These are phyloP conservation scores for Cetonia aurata DNA, from an alignment of 2,888 invertebrate genomes.

Conservation along the genomic window DNA sequence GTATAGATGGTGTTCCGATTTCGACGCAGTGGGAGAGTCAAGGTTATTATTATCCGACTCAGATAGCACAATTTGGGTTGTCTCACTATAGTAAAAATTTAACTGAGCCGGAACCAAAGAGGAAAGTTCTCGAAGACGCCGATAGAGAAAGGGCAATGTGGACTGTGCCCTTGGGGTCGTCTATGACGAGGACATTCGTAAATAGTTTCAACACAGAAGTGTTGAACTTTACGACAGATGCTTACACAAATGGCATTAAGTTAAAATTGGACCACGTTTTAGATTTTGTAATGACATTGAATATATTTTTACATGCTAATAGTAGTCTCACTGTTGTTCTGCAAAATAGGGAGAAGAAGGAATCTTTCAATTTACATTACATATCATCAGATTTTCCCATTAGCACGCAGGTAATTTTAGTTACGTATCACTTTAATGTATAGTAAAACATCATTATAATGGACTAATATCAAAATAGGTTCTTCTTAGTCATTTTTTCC, in stretches of 20 bases:
- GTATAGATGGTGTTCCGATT: slow-evolving; percentile 92
- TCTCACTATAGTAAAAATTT: slow-evolving; percentile 97
- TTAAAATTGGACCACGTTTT: slow-evolving; percentile 76
- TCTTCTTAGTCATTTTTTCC: too few species aligned
- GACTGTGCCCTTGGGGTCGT: slow-evolving; percentile 79
- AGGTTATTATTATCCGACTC: slow-evolving; percentile 98
- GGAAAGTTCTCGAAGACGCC: slow-evolving; percentile 81
- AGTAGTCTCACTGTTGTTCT: slow-evolving; percentile 85
- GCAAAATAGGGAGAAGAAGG: slow-evolving; percentile 82
- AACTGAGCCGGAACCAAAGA: slow-evolving; percentile 84
- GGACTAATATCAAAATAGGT: too few species aligned
- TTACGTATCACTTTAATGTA: not conserved
- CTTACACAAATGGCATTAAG: slow-evolving; percentile 76
- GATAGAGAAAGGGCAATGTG: slow-evolving; percentile 78
- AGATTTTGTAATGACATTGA: slow-evolving; percentile 83
- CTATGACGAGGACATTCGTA: slow-evolving; percentile 74
- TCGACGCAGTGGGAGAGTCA: slow-evolving; percentile 97
- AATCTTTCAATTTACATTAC: slow-evolving; percentile 86
- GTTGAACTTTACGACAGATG: slow-evolving; percentile 81
- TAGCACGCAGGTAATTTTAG: slow-evolving; percentile 73
- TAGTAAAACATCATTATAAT: too few species aligned
- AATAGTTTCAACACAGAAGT: slow-evolving; percentile 72
- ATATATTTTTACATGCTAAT: slow-evolving; percentile 81
- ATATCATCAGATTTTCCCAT: slow-evolving; percentile 81
- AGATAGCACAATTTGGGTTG: slow-evolving; percentile 97